A percentile compares a stretch with the other conserved stretches of the same genome.
These are phyloP conservation scores for Piscicola geometra DNA, from an alignment of 2,888 invertebrate genomes.

Conservation along the genomic window DNA sequence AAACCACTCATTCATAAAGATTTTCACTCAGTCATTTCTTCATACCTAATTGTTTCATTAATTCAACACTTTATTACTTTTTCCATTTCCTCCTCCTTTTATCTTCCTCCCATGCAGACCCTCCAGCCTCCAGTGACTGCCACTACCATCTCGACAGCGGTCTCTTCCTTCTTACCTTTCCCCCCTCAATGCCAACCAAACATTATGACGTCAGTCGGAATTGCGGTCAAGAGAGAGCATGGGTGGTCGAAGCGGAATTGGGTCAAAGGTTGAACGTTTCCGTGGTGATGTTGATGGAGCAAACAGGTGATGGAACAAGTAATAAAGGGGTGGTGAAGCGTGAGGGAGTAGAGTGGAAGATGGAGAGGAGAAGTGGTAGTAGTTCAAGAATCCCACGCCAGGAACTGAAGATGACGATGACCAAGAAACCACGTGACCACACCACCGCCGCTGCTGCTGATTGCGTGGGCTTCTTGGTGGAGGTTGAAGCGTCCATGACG, in stretches of 20 bases:
- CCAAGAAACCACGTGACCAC: not conserved
- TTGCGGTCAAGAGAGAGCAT: slow-evolving; percentile 24
- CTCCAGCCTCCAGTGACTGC: not conserved
- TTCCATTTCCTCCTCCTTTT: too few relatives aligned
- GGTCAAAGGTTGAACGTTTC: slow-evolving; percentile 34
- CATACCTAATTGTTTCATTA: too few relatives aligned
- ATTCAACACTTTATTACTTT: too few relatives aligned
- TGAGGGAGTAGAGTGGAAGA: not conserved
- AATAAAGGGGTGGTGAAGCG: too few relatives aligned
- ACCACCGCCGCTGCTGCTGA: too few relatives aligned
- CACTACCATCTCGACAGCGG: slow-evolving; percentile 12
- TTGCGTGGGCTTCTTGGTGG: not conserved
- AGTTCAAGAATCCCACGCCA: not conserved
- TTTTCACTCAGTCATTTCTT: too few relatives aligned
- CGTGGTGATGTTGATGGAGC: not conserved
- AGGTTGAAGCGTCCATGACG: not conserved
- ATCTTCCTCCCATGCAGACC: not conserved
- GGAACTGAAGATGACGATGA: not conserved
- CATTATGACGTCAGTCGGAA: slow-evolving; percentile 8
- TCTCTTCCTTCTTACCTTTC: slow-evolving; percentile 1
- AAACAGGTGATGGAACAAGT: not conserved
- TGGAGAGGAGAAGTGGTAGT: not conserved
- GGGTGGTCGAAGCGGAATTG: slow-evolving; percentile 24
- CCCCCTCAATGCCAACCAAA: slow-evolving; percentile 8
- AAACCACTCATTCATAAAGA: too few relatives aligned